phyloP scores from a whole-genome alignment of 2,797 vertebrate genomes.

The Anolis apletophallus region DNA sequence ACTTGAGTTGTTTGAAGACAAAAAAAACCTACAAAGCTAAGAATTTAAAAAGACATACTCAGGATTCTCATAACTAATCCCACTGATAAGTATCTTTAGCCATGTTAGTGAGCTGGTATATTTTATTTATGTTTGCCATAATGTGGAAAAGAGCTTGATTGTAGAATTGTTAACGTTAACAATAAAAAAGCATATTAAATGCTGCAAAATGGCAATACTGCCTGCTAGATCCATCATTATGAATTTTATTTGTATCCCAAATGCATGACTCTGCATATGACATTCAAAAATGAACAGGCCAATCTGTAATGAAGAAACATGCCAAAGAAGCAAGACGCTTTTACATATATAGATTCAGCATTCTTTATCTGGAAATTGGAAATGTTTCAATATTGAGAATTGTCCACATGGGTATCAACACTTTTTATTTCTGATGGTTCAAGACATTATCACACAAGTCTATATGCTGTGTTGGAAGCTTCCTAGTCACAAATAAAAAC shows the following conservation, averaged over 20 bases:
- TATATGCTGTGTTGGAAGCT: too few species aligned
- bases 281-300: constrained; percentile 16
- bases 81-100: constrained; percentile 14
- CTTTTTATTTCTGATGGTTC: too few species aligned
- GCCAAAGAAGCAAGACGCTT: background rate
- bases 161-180: constrained; percentile 22
- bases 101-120: background rate
- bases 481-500: too few species aligned
- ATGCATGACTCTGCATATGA: background rate
- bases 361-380: too few species aligned
- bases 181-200: constrained; percentile 18
- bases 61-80: constrained; percentile 30
- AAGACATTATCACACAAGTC: too few species aligned
- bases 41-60: background rate
- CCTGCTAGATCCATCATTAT: background rate
- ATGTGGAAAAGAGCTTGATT: constrained; percentile 25
- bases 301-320: constrained; percentile 6
- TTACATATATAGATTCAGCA: too few species aligned
- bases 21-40: background rate
- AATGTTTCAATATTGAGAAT: too few species aligned
- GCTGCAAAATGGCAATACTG: background rate
- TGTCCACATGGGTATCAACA: too few species aligned
- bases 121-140: constrained; percentile 35
- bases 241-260: constrained; percentile 10
- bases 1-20: background rate